Evolutionary conservation across 92 coral and sea anemone genomes (phyloP).

Genomic region (Epizoanthus scotinus): DNA sequence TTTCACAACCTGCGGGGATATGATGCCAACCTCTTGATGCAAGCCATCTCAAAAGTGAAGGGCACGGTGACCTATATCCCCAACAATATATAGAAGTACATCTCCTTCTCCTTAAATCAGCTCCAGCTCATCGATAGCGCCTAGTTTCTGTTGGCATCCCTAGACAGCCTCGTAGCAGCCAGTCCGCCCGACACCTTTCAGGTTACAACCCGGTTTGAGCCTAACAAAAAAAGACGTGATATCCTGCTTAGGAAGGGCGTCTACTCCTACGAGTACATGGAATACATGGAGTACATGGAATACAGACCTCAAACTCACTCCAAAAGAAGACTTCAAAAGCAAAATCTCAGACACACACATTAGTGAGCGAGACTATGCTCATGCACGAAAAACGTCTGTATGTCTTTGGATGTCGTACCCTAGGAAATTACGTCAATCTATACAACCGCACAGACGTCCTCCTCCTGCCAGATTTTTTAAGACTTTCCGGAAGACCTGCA

Average conservation of each 20-base stretch:
- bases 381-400: too few species aligned
- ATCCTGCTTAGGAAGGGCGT: not conserved
- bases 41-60: not conserved
- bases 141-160: constrained; percentile 19
- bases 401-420: too few species aligned
- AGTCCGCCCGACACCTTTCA: not conserved
- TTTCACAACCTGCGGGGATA: not conserved
- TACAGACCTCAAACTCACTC: too few species aligned
- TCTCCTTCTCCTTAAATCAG: not conserved
- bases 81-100: not conserved
- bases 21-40: not conserved
- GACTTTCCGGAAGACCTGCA: too few species aligned
- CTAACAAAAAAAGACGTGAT: not conserved
- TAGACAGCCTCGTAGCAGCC: not conserved
- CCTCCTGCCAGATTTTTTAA: too few species aligned
- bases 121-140: not conserved
- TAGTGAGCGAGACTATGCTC: too few species aligned
- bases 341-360: too few species aligned
- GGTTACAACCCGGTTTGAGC: not conserved
- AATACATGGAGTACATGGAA: too few species aligned
- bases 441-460: too few species aligned
- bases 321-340: too few species aligned
- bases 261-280: not conserved
- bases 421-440: too few species aligned
- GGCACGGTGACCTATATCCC: not conserved